Conservation (phyloP, 1,140 invertebrate species). For the Pseudomyrmex flavicornis region DNA sequence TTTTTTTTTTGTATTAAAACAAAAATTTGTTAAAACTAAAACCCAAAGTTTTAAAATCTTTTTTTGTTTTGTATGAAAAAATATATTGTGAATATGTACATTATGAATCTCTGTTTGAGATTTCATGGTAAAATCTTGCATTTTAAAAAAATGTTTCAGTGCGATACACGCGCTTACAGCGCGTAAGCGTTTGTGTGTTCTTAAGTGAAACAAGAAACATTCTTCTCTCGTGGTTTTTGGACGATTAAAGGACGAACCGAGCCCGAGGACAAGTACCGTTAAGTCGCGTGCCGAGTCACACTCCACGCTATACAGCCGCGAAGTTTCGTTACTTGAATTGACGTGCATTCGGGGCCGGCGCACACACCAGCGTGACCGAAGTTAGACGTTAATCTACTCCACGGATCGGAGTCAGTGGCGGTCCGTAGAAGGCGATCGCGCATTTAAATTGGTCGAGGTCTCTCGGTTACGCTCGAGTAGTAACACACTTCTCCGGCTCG, state of each 20-base stretch:
- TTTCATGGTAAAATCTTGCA: too few relatives aligned
- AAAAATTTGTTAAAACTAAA: too few relatives aligned
- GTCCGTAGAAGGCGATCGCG: conserved; percentile 70
- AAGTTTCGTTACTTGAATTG: conserved; percentile 41
- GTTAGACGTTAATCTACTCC: conserved; percentile 50
- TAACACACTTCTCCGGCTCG: conserved; percentile 69
- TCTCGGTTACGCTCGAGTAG: conserved; percentile 74
- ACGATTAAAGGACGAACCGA: conserved; percentile 16
- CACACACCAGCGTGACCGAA: not conserved
- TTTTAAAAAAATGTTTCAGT: too few relatives aligned
- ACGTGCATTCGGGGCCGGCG: conserved; percentile 11
- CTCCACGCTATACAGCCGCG: not conserved
- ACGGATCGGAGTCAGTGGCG: conserved; percentile 56
- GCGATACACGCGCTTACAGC: too few relatives aligned
- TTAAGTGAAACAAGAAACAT: not conserved
- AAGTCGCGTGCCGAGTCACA: conserved; percentile 27
- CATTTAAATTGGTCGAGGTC: conserved; percentile 75
- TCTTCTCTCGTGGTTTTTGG: not conserved
- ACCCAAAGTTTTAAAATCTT: too few relatives aligned
- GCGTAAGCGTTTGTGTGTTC: too few relatives aligned
- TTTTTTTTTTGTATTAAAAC: too few relatives aligned
- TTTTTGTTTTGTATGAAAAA: too few relatives aligned
- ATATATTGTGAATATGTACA: too few relatives aligned
- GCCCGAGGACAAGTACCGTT: conserved; percentile 18
- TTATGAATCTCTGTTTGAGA: too few relatives aligned